Percentiles rank a stretch among this genome's conserved stretches.
Evolutionary conservation across 2,888 invertebrate species (phyloP).

Genomic region (Melanchra persicariae): DNA sequence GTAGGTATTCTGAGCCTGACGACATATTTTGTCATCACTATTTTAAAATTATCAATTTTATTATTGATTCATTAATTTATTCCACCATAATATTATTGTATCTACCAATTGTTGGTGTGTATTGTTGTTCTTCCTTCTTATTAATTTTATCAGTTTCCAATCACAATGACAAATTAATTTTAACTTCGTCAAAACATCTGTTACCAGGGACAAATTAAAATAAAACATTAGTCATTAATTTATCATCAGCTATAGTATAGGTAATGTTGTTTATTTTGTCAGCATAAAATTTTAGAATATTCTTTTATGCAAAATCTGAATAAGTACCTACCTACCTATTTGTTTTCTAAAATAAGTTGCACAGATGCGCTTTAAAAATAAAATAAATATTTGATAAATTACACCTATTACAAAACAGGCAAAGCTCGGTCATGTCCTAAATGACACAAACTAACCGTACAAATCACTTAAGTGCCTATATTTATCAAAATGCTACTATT

Average conservation of each 20-base stretch:
- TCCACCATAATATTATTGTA: slow-evolving; percentile 5
- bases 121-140: slow-evolving; percentile 52
- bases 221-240: slow-evolving; percentile 36
- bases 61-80: slow-evolving; percentile 4
- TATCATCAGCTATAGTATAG: slow-evolving; percentile 14
- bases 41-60: slow-evolving; percentile 21
- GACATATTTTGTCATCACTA: slow-evolving; percentile 26
- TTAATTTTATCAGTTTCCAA: slow-evolving; percentile 40
- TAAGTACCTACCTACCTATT: too few relatives aligned
- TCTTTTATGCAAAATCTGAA: background rate
- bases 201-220: slow-evolving; percentile 28
- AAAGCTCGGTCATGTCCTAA: slow-evolving; percentile 4
- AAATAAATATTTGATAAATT: background rate
- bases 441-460: slow-evolving; percentile 4
- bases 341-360: background rate
- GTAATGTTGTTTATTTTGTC: slow-evolving; percentile 14
- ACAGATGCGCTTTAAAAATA: background rate
- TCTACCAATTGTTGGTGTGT: slow-evolving; percentile 31
- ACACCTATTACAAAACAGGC: slow-evolving; percentile 1
- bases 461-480: background rate
- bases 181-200: slow-evolving; percentile 38
- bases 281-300: background rate
- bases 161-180: slow-evolving; percentile 44
- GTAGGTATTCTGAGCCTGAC: too few relatives aligned
- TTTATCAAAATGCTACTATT: background rate